Evolutionary conservation across 2,888 invertebrate genomes (phyloP).

Genomic region (Epiblema foenella): DNA sequence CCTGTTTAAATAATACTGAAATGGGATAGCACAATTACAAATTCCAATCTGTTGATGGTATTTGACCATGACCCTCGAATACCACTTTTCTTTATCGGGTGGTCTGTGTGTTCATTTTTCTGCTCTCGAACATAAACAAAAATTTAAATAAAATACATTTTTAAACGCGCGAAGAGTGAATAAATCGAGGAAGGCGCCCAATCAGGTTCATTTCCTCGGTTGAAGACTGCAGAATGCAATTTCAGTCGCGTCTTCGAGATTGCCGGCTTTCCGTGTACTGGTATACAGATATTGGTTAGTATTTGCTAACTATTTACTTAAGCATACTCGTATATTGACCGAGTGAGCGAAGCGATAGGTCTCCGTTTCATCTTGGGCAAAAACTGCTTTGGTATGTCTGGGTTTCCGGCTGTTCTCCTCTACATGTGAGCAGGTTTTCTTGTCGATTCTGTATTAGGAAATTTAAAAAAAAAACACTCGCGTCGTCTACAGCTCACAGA

Average conservation of each 20-base stretch:
- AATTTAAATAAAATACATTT: constrained; percentile 9
- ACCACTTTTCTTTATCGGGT: too few species aligned
- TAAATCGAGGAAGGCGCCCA: constrained; percentile 25
- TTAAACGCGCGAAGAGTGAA: constrained; percentile 11
- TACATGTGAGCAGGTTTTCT: too few species aligned
- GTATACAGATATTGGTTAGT: not conserved
- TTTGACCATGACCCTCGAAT: too few species aligned
- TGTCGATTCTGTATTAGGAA: too few species aligned
- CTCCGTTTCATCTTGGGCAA: too few species aligned
- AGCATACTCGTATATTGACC: too few species aligned
- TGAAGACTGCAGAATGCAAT: constrained; percentile 21
- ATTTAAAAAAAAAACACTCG: too few species aligned
- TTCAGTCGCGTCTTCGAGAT: not conserved
- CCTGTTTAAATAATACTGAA: not conserved
- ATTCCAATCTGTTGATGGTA: not conserved
- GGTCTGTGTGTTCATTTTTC: not conserved
- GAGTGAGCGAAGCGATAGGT: too few species aligned
- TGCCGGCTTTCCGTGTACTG: not conserved
- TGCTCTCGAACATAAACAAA: not conserved
- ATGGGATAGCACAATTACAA: not conserved
- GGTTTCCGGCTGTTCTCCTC: too few species aligned
- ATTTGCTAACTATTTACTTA: not conserved
- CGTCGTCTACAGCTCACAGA: too few species aligned
- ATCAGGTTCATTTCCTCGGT: constrained; percentile 28
- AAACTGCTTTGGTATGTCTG: too few species aligned